Evolutionary conservation across 1,140 invertebrate species (phyloP).

Genomic region (Caenorhabditis brenneri): DNA sequence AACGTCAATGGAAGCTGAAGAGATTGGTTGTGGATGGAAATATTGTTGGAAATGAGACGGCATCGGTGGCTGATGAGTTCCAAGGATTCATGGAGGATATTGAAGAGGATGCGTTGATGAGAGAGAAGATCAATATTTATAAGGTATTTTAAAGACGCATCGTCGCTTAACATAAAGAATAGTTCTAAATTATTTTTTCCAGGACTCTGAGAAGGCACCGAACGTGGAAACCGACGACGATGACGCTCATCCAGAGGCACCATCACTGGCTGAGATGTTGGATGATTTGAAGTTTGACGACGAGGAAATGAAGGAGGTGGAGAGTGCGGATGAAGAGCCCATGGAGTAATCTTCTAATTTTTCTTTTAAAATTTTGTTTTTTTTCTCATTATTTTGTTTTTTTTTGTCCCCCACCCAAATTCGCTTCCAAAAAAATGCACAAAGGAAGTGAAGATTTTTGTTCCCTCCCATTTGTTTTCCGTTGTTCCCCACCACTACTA

Average conservation of each 20-base stretch:
- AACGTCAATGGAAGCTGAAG: conserved; percentile 89
- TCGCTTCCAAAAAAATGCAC: too few species aligned
- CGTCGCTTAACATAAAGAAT: too few species aligned
- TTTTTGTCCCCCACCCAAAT: not conserved
- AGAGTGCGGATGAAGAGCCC: not conserved
- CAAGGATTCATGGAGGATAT: conserved; percentile 87
- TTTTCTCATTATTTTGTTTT: not conserved
- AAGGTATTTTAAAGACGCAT: conserved; percentile 77
- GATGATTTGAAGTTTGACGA: conserved; percentile 36
- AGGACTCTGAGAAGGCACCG: not conserved
- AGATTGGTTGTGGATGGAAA: conserved; percentile 78
- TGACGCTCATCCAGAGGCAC: not conserved
- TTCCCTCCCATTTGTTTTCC: not conserved
- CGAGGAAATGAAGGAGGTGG: conserved; percentile 3
- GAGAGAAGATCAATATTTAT: conserved; percentile 93
- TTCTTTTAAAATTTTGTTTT: not conserved
- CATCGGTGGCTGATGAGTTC: conserved; percentile 65
- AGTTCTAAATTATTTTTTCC: not conserved
- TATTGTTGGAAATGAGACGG: conserved; percentile 64
- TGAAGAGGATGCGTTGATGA: conserved; percentile 87
- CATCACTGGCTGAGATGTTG: not conserved
- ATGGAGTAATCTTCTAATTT: not conserved
- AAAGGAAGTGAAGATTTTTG: too few species aligned
- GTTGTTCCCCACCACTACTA: not conserved
- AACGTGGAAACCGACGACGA: not conserved